Percentiles rank a stretch among this genome's conserved stretches.
These are phyloP conservation scores for Euphydryas editha DNA, from an alignment of 2,888 invertebrate species.

Conservation along the genomic window DNA sequence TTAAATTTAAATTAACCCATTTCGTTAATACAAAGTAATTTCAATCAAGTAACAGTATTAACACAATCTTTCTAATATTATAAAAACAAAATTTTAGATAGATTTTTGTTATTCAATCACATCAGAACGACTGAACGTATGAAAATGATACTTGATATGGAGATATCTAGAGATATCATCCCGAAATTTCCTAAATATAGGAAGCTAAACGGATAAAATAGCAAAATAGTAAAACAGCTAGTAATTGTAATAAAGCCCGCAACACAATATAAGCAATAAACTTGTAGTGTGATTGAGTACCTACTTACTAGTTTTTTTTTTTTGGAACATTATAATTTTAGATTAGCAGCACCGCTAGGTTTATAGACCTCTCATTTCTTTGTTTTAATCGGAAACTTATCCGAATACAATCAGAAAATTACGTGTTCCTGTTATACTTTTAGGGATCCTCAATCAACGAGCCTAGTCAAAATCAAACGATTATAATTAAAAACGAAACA, in stretches of 20 bases:
- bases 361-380: constrained; percentile 46
- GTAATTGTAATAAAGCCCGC: neutral
- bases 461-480: neutral
- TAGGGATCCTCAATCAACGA: neutral
- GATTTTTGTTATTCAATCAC: no score
- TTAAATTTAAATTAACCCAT: no score
- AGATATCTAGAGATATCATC: no score
- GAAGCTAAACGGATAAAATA: no score
- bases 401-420: constrained; percentile 50
- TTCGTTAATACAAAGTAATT: no score
- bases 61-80: no score
- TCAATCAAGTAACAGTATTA: no score
- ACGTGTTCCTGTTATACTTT: constrained; percentile 35
- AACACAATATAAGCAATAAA: neutral
- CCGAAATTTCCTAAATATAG: no score
- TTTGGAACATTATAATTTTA: constrained; percentile 24
- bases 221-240: no score
- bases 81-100: no score
- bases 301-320: neutral
- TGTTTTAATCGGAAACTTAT: constrained; percentile 48
- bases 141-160: no score
- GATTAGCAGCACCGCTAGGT: constrained; percentile 46
- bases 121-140: no score
- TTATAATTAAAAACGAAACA: neutral
- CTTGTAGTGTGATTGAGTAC: neutral